Conservation (phyloP, 2,797 vertebrate genomes). For the Glyptemys insculpta region DNA sequence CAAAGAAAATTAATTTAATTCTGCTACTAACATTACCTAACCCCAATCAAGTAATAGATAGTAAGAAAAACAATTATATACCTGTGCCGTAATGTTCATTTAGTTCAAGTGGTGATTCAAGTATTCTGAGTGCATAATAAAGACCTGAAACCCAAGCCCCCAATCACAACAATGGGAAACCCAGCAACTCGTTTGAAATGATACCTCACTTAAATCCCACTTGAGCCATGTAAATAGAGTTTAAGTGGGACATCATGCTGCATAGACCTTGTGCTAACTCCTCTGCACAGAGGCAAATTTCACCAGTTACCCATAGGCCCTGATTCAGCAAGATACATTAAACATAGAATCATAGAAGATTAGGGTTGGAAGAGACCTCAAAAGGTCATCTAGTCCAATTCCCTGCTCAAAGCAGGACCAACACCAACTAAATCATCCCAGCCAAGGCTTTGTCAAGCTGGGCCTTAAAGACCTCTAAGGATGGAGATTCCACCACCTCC, state of each 20-base stretch:
- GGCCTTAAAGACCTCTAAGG: too few relatives aligned
- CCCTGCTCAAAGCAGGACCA: too few relatives aligned
- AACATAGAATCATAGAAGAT: neutral
- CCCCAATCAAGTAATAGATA: conserved; percentile 74
- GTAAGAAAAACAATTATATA: conserved; percentile 69
- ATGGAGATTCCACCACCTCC: too few relatives aligned
- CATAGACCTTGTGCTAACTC: neutral
- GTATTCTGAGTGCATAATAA: conserved; percentile 51
- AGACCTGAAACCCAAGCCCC: conserved; percentile 37
- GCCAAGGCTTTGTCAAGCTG: too few relatives aligned
- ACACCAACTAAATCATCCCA: too few relatives aligned
- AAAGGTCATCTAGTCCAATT: too few relatives aligned
- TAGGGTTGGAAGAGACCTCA: too few relatives aligned
- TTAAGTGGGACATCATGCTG: neutral
- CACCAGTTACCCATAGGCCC: neutral
- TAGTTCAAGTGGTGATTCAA: conserved; percentile 61
- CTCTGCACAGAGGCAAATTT: neutral
- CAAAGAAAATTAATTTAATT: conserved; percentile 81
- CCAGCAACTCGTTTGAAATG: neutral
- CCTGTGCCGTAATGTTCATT: conserved; percentile 59
- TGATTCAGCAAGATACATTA: neutral
- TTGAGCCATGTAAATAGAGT: neutral
- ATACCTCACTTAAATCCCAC: neutral
- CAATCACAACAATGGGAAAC: neutral
- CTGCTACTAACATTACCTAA: conserved; percentile 72